phyloP scores from a whole-genome alignment of 2,113 vertebrate species.

The Salminus brasiliensis region DNA sequence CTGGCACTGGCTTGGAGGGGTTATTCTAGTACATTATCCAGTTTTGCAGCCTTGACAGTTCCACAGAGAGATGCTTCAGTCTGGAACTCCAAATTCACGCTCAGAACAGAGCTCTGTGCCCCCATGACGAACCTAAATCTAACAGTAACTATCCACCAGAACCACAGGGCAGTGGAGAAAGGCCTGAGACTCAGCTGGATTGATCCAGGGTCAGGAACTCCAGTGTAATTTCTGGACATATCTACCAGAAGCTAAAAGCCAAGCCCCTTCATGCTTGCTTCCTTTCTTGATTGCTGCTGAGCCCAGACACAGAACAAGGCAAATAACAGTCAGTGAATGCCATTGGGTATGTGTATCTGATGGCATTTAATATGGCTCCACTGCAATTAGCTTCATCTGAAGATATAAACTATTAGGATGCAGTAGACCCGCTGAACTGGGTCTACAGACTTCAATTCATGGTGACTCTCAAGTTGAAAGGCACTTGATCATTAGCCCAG shows the following conservation, averaged over 20 bases:
- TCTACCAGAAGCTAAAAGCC: not conserved
- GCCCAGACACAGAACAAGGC: not conserved
- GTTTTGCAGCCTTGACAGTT: not conserved
- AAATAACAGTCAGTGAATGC: not conserved
- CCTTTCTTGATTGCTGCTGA: not conserved
- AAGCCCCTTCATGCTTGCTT: not conserved
- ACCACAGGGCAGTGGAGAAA: not conserved
- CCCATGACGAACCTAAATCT: not conserved
- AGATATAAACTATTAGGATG: not conserved
- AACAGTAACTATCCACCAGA: not conserved
- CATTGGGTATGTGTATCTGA: not conserved
- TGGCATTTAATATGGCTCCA: too few species aligned
- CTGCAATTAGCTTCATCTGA: not conserved
- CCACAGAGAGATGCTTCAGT: not conserved
- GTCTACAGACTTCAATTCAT: not conserved
- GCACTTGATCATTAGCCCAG: not conserved
- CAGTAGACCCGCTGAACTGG: not conserved
- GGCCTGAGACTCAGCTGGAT: not conserved
- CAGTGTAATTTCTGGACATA: not conserved
- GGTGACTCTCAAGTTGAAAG: not conserved
- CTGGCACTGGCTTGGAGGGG: not conserved
- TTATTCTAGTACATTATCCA: not conserved
- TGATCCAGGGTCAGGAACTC: not conserved
- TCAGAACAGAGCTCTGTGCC: not conserved
- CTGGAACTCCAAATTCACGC: not conserved